These are phyloP conservation scores for Watsonalla cultraria DNA, from an alignment of 2,888 invertebrate species.

Conservation along the genomic window DNA sequence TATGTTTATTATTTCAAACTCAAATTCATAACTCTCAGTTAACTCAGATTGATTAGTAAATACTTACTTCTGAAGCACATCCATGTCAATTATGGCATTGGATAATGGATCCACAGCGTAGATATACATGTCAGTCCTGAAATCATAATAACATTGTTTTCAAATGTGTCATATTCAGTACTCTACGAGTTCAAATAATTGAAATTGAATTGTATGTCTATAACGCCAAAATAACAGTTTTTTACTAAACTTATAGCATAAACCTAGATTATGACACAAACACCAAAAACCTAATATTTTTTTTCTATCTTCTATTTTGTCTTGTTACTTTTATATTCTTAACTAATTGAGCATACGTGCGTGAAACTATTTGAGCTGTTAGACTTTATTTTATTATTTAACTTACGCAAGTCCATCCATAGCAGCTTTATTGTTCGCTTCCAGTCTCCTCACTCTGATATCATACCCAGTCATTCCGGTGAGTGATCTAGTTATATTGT, in stretches of 20 bases:
- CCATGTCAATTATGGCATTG: conserved; percentile 90
- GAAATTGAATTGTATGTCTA: no score
- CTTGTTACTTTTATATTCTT: no score
- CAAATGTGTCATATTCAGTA: not conserved
- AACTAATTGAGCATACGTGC: no score
- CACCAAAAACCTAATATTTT: no score
- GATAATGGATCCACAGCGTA: conserved; percentile 91
- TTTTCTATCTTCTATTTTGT: no score
- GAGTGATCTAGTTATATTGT: conserved; percentile 83
- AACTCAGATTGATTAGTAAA: not conserved
- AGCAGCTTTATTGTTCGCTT: conserved; percentile 84
- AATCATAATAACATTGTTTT: conserved; percentile 33
- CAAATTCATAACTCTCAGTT: not conserved
- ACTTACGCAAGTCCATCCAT: conserved; percentile 84
- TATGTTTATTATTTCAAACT: not conserved
- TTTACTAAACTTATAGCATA: no score
- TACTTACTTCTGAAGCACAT: conserved; percentile 85
- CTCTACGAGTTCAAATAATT: no score
- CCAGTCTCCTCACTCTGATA: conserved; percentile 86
- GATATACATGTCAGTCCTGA: conserved; percentile 90
- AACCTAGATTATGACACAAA: no score
- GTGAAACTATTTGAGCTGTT: no score
- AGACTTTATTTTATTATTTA: not conserved
- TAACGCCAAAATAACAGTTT: not conserved
- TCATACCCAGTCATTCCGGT: conserved; percentile 88